These are phyloP conservation scores for Tenthredo amoena DNA, from an alignment of 2,888 invertebrate genomes.

Conservation along the genomic window DNA sequence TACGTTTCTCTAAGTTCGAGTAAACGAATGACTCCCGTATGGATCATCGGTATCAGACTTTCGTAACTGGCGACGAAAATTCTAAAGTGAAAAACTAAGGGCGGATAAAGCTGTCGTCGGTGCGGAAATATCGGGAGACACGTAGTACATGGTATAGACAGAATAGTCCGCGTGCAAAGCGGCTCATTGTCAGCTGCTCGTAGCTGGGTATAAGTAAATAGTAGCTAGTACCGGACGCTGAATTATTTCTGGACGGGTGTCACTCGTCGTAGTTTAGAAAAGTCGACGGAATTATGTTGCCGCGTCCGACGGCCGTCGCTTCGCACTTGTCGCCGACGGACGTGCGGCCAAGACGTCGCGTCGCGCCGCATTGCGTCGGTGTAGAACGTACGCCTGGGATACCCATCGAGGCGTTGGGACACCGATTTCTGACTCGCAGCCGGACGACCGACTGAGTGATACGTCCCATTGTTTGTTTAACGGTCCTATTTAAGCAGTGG, in stretches of 20 bases:
- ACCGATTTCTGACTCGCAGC: constrained; percentile 56
- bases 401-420: constrained; percentile 58
- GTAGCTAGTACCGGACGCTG: constrained; percentile 61
- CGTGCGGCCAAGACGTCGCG: constrained; percentile 31
- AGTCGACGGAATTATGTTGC: constrained; percentile 56
- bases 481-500: constrained; percentile 55
- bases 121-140: constrained; percentile 21
- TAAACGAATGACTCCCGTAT: neutral
- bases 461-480: constrained; percentile 60
- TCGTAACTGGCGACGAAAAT: neutral
- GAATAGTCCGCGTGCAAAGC: constrained; percentile 20
- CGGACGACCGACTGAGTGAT: constrained; percentile 61
- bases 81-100: neutral
- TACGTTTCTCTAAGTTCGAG: neutral
- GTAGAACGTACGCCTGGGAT: neutral
- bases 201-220: constrained; percentile 54
- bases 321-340: constrained; percentile 59
- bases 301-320: constrained; percentile 73
- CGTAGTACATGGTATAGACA: neutral
- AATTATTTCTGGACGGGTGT: constrained; percentile 69
- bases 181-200: constrained; percentile 38
- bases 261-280: constrained; percentile 67
- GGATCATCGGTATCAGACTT: neutral
- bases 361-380: neutral
- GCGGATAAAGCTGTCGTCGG: constrained; percentile 10